phyloP scores from a whole-genome alignment of 1,140 invertebrate species.

The Drosophila yakuba region DNA sequence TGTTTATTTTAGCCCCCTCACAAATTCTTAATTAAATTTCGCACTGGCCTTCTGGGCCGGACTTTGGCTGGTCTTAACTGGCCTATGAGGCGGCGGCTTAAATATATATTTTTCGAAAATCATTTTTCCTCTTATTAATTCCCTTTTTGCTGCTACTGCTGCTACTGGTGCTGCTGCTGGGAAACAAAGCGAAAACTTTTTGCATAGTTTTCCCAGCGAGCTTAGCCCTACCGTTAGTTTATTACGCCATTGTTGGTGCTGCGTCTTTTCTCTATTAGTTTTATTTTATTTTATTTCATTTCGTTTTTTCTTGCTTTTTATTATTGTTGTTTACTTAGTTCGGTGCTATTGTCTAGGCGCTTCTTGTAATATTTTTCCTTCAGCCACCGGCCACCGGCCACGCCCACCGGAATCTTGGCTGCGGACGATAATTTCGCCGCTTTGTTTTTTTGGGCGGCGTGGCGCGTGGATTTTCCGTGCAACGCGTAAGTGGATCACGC shows the following conservation, averaged over 20 bases:
- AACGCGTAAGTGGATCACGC: conserved; percentile 64
- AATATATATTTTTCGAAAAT: conserved; percentile 61
- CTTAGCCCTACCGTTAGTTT: conserved; percentile 66
- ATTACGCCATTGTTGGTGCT: conserved; percentile 70
- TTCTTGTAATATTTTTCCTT: conserved; percentile 67
- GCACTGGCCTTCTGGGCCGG: conserved; percentile 13
- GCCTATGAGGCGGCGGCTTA: conserved; percentile 38
- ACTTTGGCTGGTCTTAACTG: conserved; percentile 23
- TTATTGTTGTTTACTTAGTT: conserved; percentile 73
- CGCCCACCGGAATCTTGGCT: conserved; percentile 24
- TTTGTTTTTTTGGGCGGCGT: conserved; percentile 63
- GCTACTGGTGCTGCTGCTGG: conserved; percentile 35
- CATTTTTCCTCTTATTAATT: conserved; percentile 40
- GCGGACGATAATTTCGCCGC: conserved; percentile 59
- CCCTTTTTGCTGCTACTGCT: conserved; percentile 42
- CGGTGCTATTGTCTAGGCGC: conserved; percentile 64
- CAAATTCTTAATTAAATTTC: conserved; percentile 76
- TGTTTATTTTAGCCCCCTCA: conserved; percentile 32
- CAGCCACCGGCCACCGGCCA: conserved; percentile 13
- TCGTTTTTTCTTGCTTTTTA: conserved; percentile 13
- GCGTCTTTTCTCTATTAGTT: conserved; percentile 16
- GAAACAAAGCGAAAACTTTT: conserved; percentile 50
- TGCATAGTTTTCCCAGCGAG: conserved; percentile 54
- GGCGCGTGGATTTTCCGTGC: conserved; percentile 52
- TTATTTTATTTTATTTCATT: conserved; percentile 32